Evolutionary conservation across 2,113 vertebrate genomes (phyloP), one percentile per base, ranked within the genome.

Genomic region (Carassius auratus): DNA sequence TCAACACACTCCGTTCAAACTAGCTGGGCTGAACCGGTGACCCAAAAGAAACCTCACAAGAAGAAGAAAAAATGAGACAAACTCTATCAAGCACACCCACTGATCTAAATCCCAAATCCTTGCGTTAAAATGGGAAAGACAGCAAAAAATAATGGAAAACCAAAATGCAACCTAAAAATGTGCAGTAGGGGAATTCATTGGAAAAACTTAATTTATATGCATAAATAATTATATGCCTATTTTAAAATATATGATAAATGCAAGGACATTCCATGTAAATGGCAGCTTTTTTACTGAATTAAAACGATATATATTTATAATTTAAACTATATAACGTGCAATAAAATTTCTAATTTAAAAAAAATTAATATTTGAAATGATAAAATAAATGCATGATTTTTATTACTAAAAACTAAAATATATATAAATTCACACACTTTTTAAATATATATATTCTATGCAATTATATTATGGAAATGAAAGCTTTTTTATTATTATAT

Each of bases 21-120:
- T 36, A 33, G 38, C 79, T 50, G 14, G 42, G 13, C 45, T 48
- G 36, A 73, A 73, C 76, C 33, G 55, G 76, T 79, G 76, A 79
- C 76, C 74, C 75, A 55, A 76, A 55, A 57, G 15, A 57, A 15
- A 76, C 50, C 57, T 42, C 59, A 45, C 36, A 36, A 80, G 9
- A 48, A 64, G 10, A 64, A 26, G 13, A 45, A 23, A 57, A 9
- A 42, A 42, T 9, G 33, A 79, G 19, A 73, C 9, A 1, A 73
- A 42, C 19, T 38, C 14, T 38, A 69, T 69, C 17, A 4, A 52
- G 23, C 23, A 48, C 73, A 30, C 48, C 5, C n/a, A 19, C 10
- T 78, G 55, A n/a, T n/a, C 76, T 61, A 61, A 12, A 78, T n/a
- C 19, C 17, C 17, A 59, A 78, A 78, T 23, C 76, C 0, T 23